Evolutionary conservation across 2,888 invertebrate genomes (phyloP).

Genomic region (Drosophila rubida): DNA sequence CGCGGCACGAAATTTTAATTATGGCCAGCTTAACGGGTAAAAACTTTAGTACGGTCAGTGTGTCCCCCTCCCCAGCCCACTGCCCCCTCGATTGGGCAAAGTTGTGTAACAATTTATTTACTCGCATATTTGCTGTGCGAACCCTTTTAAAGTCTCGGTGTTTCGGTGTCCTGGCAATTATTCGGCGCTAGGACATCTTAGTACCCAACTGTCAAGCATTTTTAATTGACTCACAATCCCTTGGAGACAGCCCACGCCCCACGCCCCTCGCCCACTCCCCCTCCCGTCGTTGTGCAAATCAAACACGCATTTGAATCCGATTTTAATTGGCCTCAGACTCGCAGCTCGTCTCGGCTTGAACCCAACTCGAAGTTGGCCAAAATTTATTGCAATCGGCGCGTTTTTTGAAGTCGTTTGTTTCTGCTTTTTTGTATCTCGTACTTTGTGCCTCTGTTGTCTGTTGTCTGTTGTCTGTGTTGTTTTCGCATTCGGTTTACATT

Average conservation of each 20-base stretch:
- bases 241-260: slow-evolving; percentile 9
- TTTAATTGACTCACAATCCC: slow-evolving; percentile 80
- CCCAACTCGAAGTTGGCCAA: slow-evolving; percentile 32
- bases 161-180: slow-evolving; percentile 49
- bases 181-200: slow-evolving; percentile 39
- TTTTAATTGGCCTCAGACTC: slow-evolving; percentile 69
- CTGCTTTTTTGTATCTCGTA: not conserved
- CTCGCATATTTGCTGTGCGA: slow-evolving; percentile 50
- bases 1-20: slow-evolving; percentile 71
- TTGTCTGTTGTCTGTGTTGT: slow-evolving; percentile 1
- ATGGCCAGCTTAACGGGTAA: slow-evolving; percentile 71
- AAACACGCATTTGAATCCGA: slow-evolving; percentile 70
- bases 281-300: slow-evolving; percentile 32
- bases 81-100: slow-evolving; percentile 44
- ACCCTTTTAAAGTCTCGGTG: slow-evolving; percentile 53
- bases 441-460: not conserved
- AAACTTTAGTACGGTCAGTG: slow-evolving; percentile 64
- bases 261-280: not conserved
- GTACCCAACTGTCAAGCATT: slow-evolving; percentile 67
- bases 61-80: not conserved
- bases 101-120: slow-evolving; percentile 73
- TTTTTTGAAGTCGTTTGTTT: slow-evolving; percentile 41
- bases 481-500: slow-evolving; percentile 25
- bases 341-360: slow-evolving; percentile 10
- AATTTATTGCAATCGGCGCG: slow-evolving; percentile 56